Evolutionary conservation across 2,888 invertebrate species (phyloP), one percentile per base, ranked within the genome.

Genomic region (Escarpia spicata): DNA sequence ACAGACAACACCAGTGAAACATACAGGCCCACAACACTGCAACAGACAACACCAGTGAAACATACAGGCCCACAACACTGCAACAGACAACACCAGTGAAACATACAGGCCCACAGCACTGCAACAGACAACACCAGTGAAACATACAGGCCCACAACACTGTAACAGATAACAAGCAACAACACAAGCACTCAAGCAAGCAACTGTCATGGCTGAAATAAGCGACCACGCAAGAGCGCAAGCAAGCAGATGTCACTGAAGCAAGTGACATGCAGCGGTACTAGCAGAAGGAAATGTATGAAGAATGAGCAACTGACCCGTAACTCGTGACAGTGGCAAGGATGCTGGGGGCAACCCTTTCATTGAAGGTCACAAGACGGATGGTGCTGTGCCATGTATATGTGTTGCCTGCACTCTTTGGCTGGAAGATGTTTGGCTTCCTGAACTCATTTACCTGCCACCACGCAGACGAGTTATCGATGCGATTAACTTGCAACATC

Each of bases 21-120:
- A 3, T 91, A 91, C 91, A 91, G 43, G 6, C 91, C 91, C 31
- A 91, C 45, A 43, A 91, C 91, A 43, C 45, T 91, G 45, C 10
- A 45, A 60, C 60, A 60, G 15, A 60, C 60, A 60, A 60, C 15
- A 60, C 19, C 19, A 60, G 26, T 1, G 15, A 2, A 1, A 15
- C 19, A 3, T 26, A 60, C 60, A 60, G 26, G 12, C 60, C 60
- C 60, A 60, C 60, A 60, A 60, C 19, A 19, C 15, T 60, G 60
- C 12, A 60, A 60, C 60, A 60, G 15, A 60, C 60, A 60, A 60
- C 15, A 60, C 60, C 26, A 60, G 19, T 3, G 26, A 19, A 3
- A 19, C 15, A 19, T 2, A 45, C 45, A 45, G 2, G 12, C 60
- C 60, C 60, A 60, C 60, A 60, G 4, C 60, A 19, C 12, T 60